Evolutionary conservation across 2,797 vertebrate genomes (phyloP).

Genomic region (Myoxocephalus aenaeus): DNA sequence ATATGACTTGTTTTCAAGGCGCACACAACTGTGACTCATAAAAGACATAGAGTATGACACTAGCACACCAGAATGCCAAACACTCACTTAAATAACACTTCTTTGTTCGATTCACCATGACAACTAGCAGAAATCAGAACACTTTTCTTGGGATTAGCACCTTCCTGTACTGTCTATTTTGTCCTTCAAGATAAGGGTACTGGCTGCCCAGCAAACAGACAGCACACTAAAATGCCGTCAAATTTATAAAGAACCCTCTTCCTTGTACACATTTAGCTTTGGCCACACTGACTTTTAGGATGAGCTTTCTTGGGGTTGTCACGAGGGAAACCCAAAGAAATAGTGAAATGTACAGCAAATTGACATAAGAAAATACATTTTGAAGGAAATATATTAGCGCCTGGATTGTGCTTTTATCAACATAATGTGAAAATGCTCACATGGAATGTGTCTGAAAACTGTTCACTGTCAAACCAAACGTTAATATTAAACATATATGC

Average conservation of each 20-base stretch:
- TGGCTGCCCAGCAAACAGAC: constrained; percentile 3
- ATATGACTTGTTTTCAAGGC: constrained; percentile 53
- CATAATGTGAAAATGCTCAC: background rate
- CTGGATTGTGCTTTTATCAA: background rate
- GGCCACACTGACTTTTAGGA: background rate
- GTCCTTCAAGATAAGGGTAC: constrained; percentile 13
- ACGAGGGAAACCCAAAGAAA: background rate
- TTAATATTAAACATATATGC: background rate
- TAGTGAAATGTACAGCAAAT: background rate
- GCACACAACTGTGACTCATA: constrained; percentile 17
- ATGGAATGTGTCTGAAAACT: background rate
- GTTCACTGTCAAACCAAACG: background rate
- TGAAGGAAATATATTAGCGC: background rate
- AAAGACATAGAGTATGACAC: constrained; percentile 25
- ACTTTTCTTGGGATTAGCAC: constrained; percentile 11
- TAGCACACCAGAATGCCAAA: constrained; percentile 7
- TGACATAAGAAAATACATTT: background rate
- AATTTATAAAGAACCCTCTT: constrained; percentile 4
- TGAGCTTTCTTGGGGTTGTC: background rate
- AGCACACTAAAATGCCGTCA: constrained; percentile 17
- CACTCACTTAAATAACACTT: constrained; percentile 6
- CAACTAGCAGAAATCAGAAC: constrained; percentile 12
- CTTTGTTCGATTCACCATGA: constrained; percentile 21
- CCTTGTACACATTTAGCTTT: constrained; percentile 7
- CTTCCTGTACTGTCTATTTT: constrained; percentile 13